Percentiles rank a stretch among this genome's conserved stretches.
phyloP scores from a whole-genome alignment of 1,140 invertebrate genomes.

The Phenacoccus solenopsis region DNA sequence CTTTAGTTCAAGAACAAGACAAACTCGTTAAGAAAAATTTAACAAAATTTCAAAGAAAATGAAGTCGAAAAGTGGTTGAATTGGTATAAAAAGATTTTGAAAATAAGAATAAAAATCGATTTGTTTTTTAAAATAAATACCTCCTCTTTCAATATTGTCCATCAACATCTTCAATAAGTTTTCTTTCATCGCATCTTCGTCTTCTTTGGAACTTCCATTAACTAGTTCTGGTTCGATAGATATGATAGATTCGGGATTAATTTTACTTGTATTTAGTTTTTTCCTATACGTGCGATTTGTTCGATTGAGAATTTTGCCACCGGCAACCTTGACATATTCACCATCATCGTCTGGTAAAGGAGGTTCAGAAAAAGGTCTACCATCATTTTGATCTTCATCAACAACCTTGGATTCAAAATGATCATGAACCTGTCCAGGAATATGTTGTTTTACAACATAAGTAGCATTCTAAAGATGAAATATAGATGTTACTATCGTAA shows the following conservation, averaged over 20 bases:
- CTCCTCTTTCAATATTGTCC: neutral
- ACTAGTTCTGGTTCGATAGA: neutral
- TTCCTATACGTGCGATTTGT: conserved; percentile 5
- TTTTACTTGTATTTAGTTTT: neutral
- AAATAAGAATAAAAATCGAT: neutral
- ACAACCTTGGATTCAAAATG: neutral
- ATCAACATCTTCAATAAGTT: neutral
- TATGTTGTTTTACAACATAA: neutral
- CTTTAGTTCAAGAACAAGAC: no score
- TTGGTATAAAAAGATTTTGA: no score
- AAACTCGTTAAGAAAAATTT: no score
- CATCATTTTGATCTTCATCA: neutral
- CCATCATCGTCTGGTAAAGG: neutral
- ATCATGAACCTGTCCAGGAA: neutral
- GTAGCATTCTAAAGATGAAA: neutral
- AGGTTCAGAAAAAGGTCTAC: neutral
- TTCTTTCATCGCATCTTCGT: neutral
- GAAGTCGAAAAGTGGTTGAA: no score
- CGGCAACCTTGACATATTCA: neutral
- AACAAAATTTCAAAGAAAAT: no score
- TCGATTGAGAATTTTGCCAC: conserved; percentile 4
- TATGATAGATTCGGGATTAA: neutral
- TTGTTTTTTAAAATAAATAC: neutral
- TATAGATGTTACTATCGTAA: neutral
- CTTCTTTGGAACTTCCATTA: neutral